Evolutionary conservation across 2,797 vertebrate species (phyloP).

Genomic region (Gymnothorax reevesii): DNA sequence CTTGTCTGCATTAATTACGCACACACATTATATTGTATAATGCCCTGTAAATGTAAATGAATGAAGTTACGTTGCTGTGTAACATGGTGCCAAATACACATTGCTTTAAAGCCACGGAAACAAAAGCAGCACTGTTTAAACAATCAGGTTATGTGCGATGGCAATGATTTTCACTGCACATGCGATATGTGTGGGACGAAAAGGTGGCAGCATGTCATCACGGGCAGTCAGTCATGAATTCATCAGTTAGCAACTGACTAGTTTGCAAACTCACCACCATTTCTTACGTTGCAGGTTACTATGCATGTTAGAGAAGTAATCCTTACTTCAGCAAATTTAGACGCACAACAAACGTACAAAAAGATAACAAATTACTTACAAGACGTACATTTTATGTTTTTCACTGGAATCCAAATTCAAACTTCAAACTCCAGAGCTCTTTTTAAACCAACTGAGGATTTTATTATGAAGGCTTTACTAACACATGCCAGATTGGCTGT

Average conservation of each 20-base stretch:
- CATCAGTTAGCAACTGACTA: neutral
- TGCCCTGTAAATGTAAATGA: constrained; percentile 53
- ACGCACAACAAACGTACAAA: neutral
- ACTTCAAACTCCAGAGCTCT: neutral
- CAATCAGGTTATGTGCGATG: constrained; percentile 9
- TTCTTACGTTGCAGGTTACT: neutral
- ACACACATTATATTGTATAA: constrained; percentile 36
- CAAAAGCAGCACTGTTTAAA: constrained; percentile 22
- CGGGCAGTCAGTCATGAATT: neutral
- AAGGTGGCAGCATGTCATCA: neutral
- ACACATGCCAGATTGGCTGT: constrained; percentile 8
- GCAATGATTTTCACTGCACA: constrained; percentile 3
- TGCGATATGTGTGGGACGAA: constrained; percentile 11
- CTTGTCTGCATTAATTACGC: constrained; percentile 8
- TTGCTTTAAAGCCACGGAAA: constrained; percentile 16
- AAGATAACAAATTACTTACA: constrained; percentile 15
- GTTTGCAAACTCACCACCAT: neutral
- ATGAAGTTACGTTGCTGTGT: constrained; percentile 6
- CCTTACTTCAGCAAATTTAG: neutral
- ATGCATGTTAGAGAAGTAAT: neutral
- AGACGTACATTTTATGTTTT: constrained; percentile 13
- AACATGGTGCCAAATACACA: constrained; percentile 59
- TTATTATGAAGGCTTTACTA: neutral
- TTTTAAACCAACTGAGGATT: neutral
- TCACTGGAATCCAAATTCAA: neutral